These are phyloP conservation scores for Cryptoprocta ferox DNA, from an alignment of 2,797 vertebrate genomes.

Conservation along the genomic window DNA sequence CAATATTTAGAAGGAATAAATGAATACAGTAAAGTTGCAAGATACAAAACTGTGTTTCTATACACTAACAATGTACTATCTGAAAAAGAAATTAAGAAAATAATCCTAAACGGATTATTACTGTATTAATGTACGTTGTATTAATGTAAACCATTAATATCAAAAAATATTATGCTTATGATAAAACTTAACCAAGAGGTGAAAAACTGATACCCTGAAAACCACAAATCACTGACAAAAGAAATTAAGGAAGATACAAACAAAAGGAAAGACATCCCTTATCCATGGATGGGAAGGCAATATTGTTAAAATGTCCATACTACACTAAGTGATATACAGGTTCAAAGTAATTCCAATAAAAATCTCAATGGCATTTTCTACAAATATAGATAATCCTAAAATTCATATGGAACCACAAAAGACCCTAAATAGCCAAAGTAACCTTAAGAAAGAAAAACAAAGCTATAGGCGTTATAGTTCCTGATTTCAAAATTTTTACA, in stretches of 20 bases:
- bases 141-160: no score
- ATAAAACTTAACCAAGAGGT: background rate
- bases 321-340: background rate
- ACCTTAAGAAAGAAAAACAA: background rate
- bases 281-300: background rate
- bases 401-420: background rate
- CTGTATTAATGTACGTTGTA: no score
- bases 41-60: background rate
- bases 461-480: background rate
- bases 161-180: background rate
- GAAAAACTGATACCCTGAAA: background rate
- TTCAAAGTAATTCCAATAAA: background rate
- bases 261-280: background rate
- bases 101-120: no score
- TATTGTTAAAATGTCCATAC: background rate
- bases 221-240: background rate
- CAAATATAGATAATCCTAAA: background rate
- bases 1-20: background rate
- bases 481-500: constrained; percentile 11
- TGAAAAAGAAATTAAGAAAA: background rate
- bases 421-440: background rate
- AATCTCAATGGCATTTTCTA: background rate
- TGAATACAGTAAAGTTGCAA: background rate
- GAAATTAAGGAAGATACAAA: background rate
- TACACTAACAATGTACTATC: background rate